Evolutionary conservation across 1,140 invertebrate species (phyloP).

Genomic region (Cataglyphis hispanica): DNA sequence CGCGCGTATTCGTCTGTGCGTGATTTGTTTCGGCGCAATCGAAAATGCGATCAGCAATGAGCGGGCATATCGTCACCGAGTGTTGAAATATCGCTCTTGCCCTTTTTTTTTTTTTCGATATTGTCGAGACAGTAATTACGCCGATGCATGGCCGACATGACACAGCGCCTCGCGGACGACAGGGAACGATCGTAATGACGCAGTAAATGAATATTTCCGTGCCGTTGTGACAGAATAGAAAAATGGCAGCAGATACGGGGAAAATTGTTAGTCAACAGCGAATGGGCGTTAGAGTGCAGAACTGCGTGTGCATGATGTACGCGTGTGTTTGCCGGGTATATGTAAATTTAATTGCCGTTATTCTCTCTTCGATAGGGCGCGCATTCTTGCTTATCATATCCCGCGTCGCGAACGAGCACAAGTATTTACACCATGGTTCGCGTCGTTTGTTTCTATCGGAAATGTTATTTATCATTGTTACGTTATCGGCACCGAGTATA

Average conservation of each 20-base stretch:
- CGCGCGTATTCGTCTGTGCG: neutral
- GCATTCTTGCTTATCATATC: constrained; percentile 56
- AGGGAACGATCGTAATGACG: constrained; percentile 43
- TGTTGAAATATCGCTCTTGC: constrained; percentile 52
- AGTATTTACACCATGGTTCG: neutral
- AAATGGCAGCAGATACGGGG: constrained; percentile 58
- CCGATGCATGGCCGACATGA: constrained; percentile 52
- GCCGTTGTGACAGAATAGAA: constrained; percentile 57
- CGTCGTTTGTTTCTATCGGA: constrained; percentile 12
- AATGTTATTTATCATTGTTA: constrained; percentile 32
- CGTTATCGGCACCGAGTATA: constrained; percentile 2
- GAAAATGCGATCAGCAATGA: constrained; percentile 57
- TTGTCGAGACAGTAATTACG: constrained; percentile 52
- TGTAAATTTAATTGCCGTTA: constrained; percentile 61
- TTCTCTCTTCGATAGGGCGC: constrained; percentile 29
- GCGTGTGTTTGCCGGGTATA: constrained; percentile 18
- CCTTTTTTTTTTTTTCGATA: constrained; percentile 12
- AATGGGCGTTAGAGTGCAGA: neutral
- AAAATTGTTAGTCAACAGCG: constrained; percentile 46
- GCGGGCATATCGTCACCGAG: constrained; percentile 11
- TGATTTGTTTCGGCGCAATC: constrained; percentile 49
- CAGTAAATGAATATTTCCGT: constrained; percentile 63
- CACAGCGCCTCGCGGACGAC: constrained; percentile 12
- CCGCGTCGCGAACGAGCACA: constrained; percentile 27
- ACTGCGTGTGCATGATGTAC: neutral